phyloP scores from a whole-genome alignment of 2,888 invertebrate species.

The Amphimallon solstitiale region DNA sequence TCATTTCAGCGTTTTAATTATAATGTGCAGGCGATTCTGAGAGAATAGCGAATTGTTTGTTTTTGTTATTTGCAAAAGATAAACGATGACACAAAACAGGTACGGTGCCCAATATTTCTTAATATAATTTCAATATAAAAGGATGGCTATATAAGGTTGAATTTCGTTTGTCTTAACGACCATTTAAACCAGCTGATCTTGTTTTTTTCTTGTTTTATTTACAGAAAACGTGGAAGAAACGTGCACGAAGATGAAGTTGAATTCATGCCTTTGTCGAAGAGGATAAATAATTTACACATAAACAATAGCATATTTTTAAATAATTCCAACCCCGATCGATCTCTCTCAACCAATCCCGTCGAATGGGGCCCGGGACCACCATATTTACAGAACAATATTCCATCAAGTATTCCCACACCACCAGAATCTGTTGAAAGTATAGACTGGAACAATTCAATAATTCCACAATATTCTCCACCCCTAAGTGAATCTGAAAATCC shows the following conservation, averaged over 20 bases:
- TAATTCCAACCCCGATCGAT: slow-evolving; percentile 44
- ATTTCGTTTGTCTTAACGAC: slow-evolving; percentile 7
- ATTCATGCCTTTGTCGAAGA: slow-evolving; percentile 88
- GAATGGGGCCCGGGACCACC: slow-evolving; percentile 59
- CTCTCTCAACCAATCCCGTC: slow-evolving; percentile 36
- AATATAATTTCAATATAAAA: background rate
- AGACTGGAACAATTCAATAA: slow-evolving; percentile 54
- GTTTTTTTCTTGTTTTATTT: slow-evolving; percentile 52
- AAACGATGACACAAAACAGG: slow-evolving; percentile 52
- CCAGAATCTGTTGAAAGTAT: slow-evolving; percentile 56
- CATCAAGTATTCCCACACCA: slow-evolving; percentile 53
- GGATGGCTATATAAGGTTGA: slow-evolving; percentile 9
- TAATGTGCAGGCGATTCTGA: slow-evolving; percentile 1
- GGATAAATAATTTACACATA: slow-evolving; percentile 89
- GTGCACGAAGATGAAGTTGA: slow-evolving; percentile 77
- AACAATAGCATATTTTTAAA: slow-evolving; percentile 66
- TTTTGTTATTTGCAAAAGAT: slow-evolving; percentile 6
- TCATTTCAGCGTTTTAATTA: slow-evolving; percentile 13
- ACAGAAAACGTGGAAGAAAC: slow-evolving; percentile 80
- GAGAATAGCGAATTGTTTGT: background rate
- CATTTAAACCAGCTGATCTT: slow-evolving; percentile 37
- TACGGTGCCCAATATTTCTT: slow-evolving; percentile 32
- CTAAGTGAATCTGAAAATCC: slow-evolving; percentile 81
- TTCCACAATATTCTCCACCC: slow-evolving; percentile 77
- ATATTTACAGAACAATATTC: slow-evolving; percentile 41